These are phyloP conservation scores for Nemotelus nigrinus DNA, from an alignment of 2,888 invertebrate genomes.

Conservation along the genomic window DNA sequence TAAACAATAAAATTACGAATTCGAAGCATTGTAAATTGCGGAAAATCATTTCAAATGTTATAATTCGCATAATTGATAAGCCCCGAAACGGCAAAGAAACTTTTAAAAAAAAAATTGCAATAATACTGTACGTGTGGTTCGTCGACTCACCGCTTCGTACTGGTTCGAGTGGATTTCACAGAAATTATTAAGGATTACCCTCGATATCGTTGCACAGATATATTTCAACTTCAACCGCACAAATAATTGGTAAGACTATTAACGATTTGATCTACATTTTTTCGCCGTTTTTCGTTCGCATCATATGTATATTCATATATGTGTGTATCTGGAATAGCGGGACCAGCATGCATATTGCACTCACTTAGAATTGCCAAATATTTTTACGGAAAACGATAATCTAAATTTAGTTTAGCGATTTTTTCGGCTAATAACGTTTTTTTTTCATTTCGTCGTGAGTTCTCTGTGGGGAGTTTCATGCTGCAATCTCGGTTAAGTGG, in stretches of 20 bases:
- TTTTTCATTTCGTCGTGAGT: too few relatives aligned
- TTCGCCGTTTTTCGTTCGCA: neutral
- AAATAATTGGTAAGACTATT: conserved; percentile 22
- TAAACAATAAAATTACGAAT: neutral
- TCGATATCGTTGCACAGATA: neutral
- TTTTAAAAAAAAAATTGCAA: neutral
- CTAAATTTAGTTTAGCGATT: too few relatives aligned
- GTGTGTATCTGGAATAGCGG: too few relatives aligned
- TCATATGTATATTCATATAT: neutral
- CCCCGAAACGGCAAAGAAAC: conserved; percentile 7
- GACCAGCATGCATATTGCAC: neutral
- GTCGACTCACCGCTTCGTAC: conserved; percentile 6
- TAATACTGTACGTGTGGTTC: neutral
- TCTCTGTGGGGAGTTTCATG: neutral
- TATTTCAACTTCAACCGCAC: neutral
- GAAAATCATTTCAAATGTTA: conserved; percentile 24
- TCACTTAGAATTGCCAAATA: neutral
- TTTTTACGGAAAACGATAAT: neutral
- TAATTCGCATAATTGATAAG: neutral
- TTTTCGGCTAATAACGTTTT: too few relatives aligned
- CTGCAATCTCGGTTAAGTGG: neutral
- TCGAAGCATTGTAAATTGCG: neutral
- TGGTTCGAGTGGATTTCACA: conserved; percentile 24
- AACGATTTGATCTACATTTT: conserved; percentile 11
- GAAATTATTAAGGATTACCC: conserved; percentile 31